Evolutionary conservation across 2,888 invertebrate species (phyloP).

Genomic region (Mantis religiosa): DNA sequence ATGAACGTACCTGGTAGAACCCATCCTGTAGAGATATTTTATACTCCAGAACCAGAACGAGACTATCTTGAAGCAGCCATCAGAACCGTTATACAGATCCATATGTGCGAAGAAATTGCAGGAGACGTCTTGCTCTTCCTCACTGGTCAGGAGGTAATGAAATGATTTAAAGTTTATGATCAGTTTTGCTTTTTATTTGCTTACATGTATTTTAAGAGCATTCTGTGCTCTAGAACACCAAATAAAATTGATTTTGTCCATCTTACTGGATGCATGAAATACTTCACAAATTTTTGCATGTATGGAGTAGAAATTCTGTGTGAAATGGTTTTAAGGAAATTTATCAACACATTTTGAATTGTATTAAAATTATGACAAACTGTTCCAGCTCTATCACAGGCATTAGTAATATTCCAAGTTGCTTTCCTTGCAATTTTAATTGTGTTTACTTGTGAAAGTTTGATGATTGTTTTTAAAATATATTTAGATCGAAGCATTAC

Average conservation of each 20-base stretch:
- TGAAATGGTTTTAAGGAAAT: too few relatives aligned
- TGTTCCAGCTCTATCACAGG: too few relatives aligned
- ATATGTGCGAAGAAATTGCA: slow-evolving; percentile 88
- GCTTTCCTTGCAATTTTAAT: too few relatives aligned
- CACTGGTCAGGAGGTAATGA: slow-evolving; percentile 62
- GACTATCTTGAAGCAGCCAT: slow-evolving; percentile 99
- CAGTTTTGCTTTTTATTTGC: background rate
- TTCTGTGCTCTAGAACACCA: background rate
- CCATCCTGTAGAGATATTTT: slow-evolving; percentile 96
- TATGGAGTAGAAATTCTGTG: too few relatives aligned
- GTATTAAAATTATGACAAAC: too few relatives aligned
- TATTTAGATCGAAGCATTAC: too few relatives aligned
- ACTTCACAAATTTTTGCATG: too few relatives aligned
- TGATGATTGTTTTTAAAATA: too few relatives aligned
- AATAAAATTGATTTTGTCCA: background rate
- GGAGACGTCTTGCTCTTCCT: slow-evolving; percentile 92
- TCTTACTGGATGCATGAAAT: too few relatives aligned
- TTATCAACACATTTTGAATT: too few relatives aligned
- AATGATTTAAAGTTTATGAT: background rate
- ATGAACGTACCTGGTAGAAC: slow-evolving; percentile 98
- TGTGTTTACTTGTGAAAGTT: too few relatives aligned
- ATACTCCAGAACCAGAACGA: slow-evolving; percentile 96
- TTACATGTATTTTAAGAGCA: background rate
- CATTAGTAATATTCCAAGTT: too few relatives aligned
- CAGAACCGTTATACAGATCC: slow-evolving; percentile 94